phyloP scores from a whole-genome alignment of 2,797 vertebrate species.

The Hydrophis major region DNA sequence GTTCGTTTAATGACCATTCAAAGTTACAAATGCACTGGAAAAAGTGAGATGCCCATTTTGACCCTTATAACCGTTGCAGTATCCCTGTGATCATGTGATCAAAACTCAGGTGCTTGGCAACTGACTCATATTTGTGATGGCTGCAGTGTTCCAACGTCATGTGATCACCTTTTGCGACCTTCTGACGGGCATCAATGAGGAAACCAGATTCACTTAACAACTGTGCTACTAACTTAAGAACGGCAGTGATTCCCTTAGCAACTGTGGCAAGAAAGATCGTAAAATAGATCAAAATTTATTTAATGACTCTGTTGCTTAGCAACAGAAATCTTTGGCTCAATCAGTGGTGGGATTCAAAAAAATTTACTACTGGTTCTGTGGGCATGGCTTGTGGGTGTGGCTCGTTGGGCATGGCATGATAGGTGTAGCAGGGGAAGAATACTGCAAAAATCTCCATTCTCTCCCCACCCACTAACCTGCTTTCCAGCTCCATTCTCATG shows the following conservation, averaged over 20 bases:
- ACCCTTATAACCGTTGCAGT: not conserved
- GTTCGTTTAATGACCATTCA: not conserved
- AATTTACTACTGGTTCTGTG: too few species aligned
- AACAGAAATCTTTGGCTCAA: not conserved
- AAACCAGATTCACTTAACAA: not conserved
- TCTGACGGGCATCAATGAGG: not conserved
- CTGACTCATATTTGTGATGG: not conserved
- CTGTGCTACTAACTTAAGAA: not conserved
- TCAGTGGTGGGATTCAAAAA: too few species aligned
- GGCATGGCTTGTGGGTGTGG: too few species aligned
- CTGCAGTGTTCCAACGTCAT: not conserved
- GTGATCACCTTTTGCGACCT: not conserved
- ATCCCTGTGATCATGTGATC: not conserved
- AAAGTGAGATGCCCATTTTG: not conserved
- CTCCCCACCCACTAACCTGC: too few species aligned
- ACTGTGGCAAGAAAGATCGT: not conserved
- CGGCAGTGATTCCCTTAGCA: not conserved
- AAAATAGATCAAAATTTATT: not conserved
- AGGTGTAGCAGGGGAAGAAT: too few species aligned
- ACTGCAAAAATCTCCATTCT: too few species aligned
- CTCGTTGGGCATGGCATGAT: too few species aligned
- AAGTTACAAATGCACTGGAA: not conserved
- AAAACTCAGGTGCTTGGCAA: not conserved
- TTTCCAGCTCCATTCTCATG: too few species aligned
- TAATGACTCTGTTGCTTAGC: not conserved